Conservation (phyloP, 1,140 invertebrate genomes). For the Tenebrio molitor region DNA sequence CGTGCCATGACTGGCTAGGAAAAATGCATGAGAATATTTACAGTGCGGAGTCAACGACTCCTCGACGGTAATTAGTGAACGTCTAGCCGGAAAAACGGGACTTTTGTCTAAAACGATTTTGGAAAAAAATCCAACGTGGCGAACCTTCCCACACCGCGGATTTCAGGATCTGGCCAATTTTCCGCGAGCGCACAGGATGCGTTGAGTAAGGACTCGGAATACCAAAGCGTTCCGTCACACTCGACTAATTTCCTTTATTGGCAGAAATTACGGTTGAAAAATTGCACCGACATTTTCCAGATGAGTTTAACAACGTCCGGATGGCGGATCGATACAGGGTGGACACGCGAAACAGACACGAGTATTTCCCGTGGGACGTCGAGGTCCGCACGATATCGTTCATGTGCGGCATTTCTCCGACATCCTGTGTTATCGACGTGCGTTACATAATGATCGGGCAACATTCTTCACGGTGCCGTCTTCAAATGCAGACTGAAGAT, state of each 20-base stretch:
- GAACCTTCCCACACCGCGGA: background rate
- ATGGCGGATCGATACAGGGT: no score
- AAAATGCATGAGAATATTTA: slow-evolving; percentile 31
- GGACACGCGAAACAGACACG: no score
- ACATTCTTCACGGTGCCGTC: slow-evolving; percentile 1
- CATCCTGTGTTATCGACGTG: slow-evolving; percentile 14
- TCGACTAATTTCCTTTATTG: background rate
- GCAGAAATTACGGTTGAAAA: background rate
- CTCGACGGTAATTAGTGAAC: slow-evolving; percentile 1
- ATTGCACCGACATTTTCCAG: background rate
- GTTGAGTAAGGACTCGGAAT: background rate
- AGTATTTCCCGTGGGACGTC: no score
- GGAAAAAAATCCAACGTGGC: background rate
- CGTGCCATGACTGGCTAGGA: slow-evolving; percentile 12
- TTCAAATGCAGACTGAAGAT: background rate
- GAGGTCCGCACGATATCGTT: slow-evolving; percentile 4
- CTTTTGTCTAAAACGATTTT: background rate
- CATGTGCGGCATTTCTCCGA: slow-evolving; percentile 16
- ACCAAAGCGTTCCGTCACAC: slow-evolving; percentile 3
- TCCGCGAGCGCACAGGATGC: background rate
- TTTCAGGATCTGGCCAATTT: no score
- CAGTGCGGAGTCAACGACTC: slow-evolving; percentile 12
- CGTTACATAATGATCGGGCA: slow-evolving; percentile 16
- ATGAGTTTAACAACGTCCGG: background rate
- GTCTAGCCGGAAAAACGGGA: slow-evolving; percentile 31